Evolutionary conservation across 2,113 vertebrate species (phyloP).

Genomic region (Dascyllus trimaculatus): DNA sequence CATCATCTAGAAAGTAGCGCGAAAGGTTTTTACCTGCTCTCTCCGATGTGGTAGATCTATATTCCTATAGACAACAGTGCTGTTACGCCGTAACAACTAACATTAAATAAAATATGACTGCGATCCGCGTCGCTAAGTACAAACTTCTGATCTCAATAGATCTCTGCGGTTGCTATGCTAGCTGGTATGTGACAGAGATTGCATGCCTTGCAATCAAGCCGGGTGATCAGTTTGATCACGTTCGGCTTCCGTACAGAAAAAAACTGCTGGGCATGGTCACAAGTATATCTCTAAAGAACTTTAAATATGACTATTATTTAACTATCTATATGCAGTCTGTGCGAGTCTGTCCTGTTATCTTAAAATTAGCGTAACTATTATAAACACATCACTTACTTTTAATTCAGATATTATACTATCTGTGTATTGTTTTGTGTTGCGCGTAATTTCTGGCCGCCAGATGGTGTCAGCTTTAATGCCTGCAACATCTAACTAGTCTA

Average conservation of each 20-base stretch:
- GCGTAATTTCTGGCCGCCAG: constrained; percentile 59
- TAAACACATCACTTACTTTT: not conserved
- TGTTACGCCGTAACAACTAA: constrained; percentile 29
- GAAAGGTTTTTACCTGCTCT: constrained; percentile 78
- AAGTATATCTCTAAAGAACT: not conserved
- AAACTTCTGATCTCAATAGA: constrained; percentile 40
- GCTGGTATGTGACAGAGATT: constrained; percentile 76
- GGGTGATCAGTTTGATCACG: constrained; percentile 66
- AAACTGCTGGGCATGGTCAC: not conserved
- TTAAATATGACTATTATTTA: not conserved
- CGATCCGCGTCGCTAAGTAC: not conserved
- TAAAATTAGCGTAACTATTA: not conserved
- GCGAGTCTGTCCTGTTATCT: not conserved
- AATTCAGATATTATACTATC: not conserved
- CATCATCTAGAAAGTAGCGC: constrained; percentile 75
- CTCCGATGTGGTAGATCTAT: constrained; percentile 60
- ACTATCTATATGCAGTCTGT: not conserved
- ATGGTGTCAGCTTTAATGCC: constrained; percentile 51
- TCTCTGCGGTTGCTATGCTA: constrained; percentile 58
- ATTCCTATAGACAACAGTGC: constrained; percentile 32
- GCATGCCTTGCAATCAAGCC: constrained; percentile 79
- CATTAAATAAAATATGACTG: constrained; percentile 57
- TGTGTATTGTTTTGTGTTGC: not conserved
- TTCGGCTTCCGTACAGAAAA: constrained; percentile 75
- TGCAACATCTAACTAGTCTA: not conserved